phyloP scores from a whole-genome alignment of 2,888 invertebrate genomes.

The Rhaphigaster nebulosa region DNA sequence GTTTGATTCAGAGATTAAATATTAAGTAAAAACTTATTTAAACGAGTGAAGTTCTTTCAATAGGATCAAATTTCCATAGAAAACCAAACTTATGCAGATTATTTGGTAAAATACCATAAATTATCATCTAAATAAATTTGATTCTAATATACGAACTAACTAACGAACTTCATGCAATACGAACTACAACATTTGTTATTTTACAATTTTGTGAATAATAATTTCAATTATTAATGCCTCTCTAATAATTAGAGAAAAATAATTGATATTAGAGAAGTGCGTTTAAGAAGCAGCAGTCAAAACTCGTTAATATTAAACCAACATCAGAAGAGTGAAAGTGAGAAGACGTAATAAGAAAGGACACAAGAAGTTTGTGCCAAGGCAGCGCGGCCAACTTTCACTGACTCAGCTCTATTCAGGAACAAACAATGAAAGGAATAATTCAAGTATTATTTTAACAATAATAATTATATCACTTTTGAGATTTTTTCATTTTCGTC shows the following conservation, averaged over 20 bases:
- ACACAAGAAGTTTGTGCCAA: conserved; percentile 18
- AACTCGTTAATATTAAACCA: not conserved
- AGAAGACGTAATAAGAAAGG: conserved; percentile 18
- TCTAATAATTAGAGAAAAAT: not conserved
- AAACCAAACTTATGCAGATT: too few species aligned
- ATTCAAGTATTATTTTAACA: not conserved
- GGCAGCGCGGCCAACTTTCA: not conserved
- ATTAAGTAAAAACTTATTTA: not conserved
- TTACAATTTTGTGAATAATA: too few species aligned
- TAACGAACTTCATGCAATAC: too few species aligned
- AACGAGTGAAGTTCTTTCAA: not conserved
- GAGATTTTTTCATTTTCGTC: not conserved
- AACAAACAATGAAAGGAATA: not conserved
- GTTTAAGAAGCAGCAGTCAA: not conserved
- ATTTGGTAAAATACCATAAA: too few species aligned
- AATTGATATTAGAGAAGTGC: not conserved
- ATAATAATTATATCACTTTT: not conserved
- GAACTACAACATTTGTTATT: too few species aligned
- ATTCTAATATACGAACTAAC: too few species aligned
- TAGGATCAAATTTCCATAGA: not conserved
- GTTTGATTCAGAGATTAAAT: too few species aligned
- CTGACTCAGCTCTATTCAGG: not conserved
- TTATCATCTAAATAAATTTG: not conserved
- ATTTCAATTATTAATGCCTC: too few species aligned
- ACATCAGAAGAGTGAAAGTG: not conserved